Base-by-base conservation (phyloP, 2,888 invertebrate species). In the Athalia circularis region DNA sequence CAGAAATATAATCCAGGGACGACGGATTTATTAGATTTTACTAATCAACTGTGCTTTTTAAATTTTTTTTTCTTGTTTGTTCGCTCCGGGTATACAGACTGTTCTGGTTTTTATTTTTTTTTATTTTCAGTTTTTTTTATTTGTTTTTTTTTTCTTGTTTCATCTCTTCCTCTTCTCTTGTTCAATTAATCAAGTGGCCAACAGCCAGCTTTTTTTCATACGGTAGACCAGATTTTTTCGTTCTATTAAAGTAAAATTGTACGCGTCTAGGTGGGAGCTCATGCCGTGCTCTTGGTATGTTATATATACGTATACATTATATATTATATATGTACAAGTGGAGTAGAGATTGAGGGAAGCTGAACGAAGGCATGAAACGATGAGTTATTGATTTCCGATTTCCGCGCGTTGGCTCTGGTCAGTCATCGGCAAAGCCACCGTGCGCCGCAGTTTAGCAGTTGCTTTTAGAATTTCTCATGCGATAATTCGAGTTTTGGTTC, bases 381-480 rank as follows among this genome's bases (percentile, higher is more conserved):
- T 59, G 57, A 57, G 72, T 72, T 72, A 59, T 72, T 72, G 72
- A 72, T 72, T 72, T 72, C 72, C 72, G 72, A 72, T 72, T 72
- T 72, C 13, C 70, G 29, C 15, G 11, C 29, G 62, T 11, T 45
- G 47, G 72, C 50, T 15, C 47, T 54, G 43, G 15, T 68, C 70
- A 59, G 70, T 70, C 52, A 57, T 70, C 70, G 70, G 13, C 45
- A 70, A 68, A 68, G 68, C 29, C 4, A 5, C 43, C 54, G 11
- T 65, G 48, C 65, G 65, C 9, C n/a, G 15, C 65, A n/a, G 13
- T 3, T 48, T 13, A 7, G 61, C 61, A 61, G 61, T 61, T 61
- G 61, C n/a, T 29, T 29, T 29, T 29, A 29, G 29, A 29, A 29
- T 29, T 29, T 29, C 29, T 29, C 29, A 29, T 29, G 29, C 29